Conservation (phyloP, 2,888 invertebrate genomes). For the Oeneis ivallda region DNA sequence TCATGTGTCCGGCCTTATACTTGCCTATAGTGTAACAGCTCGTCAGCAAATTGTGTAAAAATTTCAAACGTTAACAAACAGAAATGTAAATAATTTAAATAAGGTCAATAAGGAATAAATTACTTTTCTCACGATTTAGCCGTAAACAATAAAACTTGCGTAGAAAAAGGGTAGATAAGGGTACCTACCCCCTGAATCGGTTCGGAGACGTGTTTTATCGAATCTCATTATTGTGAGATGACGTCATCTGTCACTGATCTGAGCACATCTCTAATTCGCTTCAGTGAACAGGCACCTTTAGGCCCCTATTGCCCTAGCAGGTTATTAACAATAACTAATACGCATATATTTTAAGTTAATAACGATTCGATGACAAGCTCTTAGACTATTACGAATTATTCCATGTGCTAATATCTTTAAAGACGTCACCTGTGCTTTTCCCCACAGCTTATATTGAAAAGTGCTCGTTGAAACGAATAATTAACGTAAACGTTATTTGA, state of each 20-base stretch:
- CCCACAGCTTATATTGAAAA: slow-evolving; percentile 34
- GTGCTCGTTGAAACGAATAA: slow-evolving; percentile 36
- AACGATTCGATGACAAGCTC: background rate
- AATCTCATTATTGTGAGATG: background rate
- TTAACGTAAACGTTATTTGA: slow-evolving; percentile 17
- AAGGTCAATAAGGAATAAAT: too few relatives aligned
- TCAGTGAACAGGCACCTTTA: too few relatives aligned
- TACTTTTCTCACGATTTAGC: too few relatives aligned
- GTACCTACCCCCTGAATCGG: too few relatives aligned
- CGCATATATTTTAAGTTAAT: background rate
- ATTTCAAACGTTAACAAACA: background rate
- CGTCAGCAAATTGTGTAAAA: background rate
- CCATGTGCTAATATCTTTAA: slow-evolving; percentile 13
- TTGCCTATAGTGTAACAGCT: slow-evolving; percentile 1
- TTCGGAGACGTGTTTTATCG: background rate
- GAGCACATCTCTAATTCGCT: too few relatives aligned
- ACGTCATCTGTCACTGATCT: too few relatives aligned
- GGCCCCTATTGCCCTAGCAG: too few relatives aligned
- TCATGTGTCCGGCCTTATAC: too few relatives aligned
- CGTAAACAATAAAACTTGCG: background rate
- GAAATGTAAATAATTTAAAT: background rate
- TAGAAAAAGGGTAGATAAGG: background rate
- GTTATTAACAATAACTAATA: too few relatives aligned
- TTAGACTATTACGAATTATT: slow-evolving; percentile 25
- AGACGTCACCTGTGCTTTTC: slow-evolving; percentile 41